phyloP scores from a whole-genome alignment of 2,888 invertebrate genomes.

The Lydus trimaculatus region DNA sequence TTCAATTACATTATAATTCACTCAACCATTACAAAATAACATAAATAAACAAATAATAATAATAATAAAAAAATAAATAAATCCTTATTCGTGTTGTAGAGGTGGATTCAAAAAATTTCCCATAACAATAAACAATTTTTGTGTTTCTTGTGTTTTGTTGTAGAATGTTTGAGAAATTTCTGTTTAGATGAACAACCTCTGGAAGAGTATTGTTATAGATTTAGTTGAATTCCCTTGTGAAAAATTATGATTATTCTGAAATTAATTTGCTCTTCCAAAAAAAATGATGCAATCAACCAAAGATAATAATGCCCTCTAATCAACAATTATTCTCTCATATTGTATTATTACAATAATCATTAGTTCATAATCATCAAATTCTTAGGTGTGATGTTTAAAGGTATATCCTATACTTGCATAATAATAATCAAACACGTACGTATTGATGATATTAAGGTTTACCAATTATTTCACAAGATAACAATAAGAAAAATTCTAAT shows the following conservation, averaged over 20 bases:
- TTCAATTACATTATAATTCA: not conserved
- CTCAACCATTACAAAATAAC: not conserved
- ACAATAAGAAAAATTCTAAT: not conserved
- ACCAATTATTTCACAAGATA: not conserved
- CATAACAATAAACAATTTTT: no score
- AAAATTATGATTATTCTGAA: not conserved
- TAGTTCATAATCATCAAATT: not conserved
- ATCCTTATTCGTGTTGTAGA: no score
- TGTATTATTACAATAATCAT: not conserved
- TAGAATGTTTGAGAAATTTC: no score
- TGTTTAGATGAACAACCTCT: no score
- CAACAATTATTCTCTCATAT: not conserved
- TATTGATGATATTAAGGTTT: not conserved
- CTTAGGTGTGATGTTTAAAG: not conserved
- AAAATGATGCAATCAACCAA: not conserved
- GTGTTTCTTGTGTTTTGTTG: no score
- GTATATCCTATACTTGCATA: not conserved
- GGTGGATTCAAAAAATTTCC: no score
- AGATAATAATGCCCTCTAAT: not conserved
- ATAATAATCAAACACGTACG: not conserved
- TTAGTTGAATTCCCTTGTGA: not conserved
- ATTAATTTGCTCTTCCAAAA: not conserved
- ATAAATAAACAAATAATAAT: no score
- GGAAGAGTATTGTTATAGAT: not conserved
- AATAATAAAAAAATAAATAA: not conserved